Percentiles rank a stretch among this genome's conserved stretches.
Evolutionary conservation across 2,113 vertebrate genomes (phyloP).

Genomic region (Mustela nigripes): DNA sequence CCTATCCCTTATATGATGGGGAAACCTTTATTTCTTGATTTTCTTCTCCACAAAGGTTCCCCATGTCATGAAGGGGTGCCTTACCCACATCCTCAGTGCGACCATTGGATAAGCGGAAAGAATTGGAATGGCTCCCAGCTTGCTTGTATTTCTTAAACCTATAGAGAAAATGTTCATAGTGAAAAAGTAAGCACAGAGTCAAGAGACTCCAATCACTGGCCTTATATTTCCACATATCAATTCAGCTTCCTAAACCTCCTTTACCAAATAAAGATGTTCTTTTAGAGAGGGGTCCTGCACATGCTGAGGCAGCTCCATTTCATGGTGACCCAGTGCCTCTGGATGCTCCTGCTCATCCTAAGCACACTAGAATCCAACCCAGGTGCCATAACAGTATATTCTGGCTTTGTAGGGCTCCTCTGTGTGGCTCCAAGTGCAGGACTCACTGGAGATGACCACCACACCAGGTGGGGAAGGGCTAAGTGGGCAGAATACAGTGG

Average conservation of each 20-base stretch:
- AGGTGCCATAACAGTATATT: background rate
- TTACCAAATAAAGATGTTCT: constrained; percentile 19
- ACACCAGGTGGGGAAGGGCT: background rate
- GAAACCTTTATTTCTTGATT: constrained; percentile 40
- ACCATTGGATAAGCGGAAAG: constrained; percentile 96
- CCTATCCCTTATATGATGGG: background rate
- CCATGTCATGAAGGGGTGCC: background rate
- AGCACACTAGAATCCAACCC: background rate
- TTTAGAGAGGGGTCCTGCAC: constrained; percentile 2
- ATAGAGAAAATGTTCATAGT: constrained; percentile 38
- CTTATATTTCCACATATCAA: background rate
- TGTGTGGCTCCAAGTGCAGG: constrained; percentile 1
- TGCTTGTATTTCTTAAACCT: constrained; percentile 99
- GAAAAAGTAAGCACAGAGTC: constrained; percentile 54
- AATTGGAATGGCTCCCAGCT: constrained; percentile 97
- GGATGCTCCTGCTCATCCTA: background rate
- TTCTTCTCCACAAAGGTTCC: constrained; percentile 32
- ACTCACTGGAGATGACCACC: background rate
- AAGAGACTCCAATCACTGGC: background rate
- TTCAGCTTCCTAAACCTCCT: constrained; percentile 38
- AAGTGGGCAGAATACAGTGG: background rate
- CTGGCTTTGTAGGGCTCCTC: background rate
- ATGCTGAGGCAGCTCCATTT: background rate
- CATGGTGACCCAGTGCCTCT: background rate
- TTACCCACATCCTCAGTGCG: constrained; percentile 97